A percentile compares a stretch with the other conserved stretches of the same genome.
These are phyloP conservation scores for Spodoptera frugiperda DNA, from an alignment of 1,140 invertebrate species.

Conservation along the genomic window DNA sequence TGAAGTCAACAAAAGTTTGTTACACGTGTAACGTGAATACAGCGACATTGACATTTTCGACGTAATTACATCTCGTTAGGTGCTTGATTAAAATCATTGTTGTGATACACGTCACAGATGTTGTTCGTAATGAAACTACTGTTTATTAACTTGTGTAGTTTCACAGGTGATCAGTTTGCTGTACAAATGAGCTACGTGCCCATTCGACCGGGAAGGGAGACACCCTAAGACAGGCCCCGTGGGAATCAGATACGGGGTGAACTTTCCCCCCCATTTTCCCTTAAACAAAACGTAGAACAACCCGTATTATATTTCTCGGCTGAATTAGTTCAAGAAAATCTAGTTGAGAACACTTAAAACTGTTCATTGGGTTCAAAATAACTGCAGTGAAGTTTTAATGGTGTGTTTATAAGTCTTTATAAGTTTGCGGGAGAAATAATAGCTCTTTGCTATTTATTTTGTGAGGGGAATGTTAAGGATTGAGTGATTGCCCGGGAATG, in stretches of 20 bases:
- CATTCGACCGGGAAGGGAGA: conserved; percentile 34
- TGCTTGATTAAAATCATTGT: no score
- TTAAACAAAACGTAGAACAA: conserved; percentile 21
- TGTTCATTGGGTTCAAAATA: conserved; percentile 20
- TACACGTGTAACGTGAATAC: no score
- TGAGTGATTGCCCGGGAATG: conserved; percentile 3
- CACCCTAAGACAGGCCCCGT: background rate
- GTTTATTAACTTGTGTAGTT: background rate
- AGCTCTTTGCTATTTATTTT: conserved; percentile 9
- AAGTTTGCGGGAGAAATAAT: conserved; percentile 24
- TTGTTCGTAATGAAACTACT: conserved; percentile 10
- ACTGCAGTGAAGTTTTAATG: conserved; percentile 31
- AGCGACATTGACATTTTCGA: no score
- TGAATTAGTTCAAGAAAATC: conserved; percentile 35
- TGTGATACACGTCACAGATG: background rate
- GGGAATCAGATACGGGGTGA: background rate
- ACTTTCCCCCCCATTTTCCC: background rate
- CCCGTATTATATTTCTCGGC: conserved; percentile 4
- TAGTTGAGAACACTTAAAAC: conserved; percentile 8
- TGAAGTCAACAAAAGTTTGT: no score
- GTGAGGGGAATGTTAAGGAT: background rate
- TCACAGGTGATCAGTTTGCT: conserved; percentile 29
- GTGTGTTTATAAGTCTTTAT: background rate
- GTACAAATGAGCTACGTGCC: conserved; percentile 31
- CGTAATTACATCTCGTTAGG: no score